phyloP scores from a whole-genome alignment of 92 coral and sea anemone species.

The Siderastrea radians region DNA sequence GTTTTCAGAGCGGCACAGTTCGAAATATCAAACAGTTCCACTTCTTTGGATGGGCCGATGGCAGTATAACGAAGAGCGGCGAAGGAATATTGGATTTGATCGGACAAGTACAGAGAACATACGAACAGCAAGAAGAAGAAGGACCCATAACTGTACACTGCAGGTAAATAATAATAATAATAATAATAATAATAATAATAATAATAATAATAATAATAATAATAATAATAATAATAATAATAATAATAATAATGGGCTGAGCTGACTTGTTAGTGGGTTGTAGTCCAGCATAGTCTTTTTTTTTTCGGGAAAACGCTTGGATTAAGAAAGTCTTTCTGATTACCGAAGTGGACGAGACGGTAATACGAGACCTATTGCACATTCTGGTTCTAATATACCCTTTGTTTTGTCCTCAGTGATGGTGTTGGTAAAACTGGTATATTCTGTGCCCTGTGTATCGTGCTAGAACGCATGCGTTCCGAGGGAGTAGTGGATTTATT shows the following conservation, averaged over 20 bases:
- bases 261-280: too few species aligned
- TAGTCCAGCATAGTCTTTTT: too few species aligned
- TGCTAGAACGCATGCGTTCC: conserved; percentile 98
- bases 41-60: conserved; percentile 93
- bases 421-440: conserved; percentile 97
- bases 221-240: too few species aligned
- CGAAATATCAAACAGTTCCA: conserved; percentile 94
- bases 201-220: too few species aligned
- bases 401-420: conserved; percentile 60
- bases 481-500: conserved; percentile 98
- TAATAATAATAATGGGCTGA: too few species aligned
- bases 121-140: conserved; percentile 90
- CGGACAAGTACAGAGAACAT: conserved; percentile 93
- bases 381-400: too few species aligned
- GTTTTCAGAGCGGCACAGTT: conserved; percentile 75
- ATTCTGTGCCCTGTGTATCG: conserved; percentile 90
- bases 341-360: too few species aligned
- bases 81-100: conserved; percentile 95
- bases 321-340: too few species aligned
- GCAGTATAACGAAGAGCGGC: conserved; percentile 86
- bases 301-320: too few species aligned
- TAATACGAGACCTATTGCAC: too few species aligned
- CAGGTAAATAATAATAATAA: conserved; percentile 61
- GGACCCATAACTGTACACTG: conserved; percentile 98
- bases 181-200: too few species aligned